A percentile compares a stretch with the other conserved stretches of the same genome.
phyloP scores from a whole-genome alignment of 2,797 vertebrate genomes.

The Brachyrhaphis roseni region DNA sequence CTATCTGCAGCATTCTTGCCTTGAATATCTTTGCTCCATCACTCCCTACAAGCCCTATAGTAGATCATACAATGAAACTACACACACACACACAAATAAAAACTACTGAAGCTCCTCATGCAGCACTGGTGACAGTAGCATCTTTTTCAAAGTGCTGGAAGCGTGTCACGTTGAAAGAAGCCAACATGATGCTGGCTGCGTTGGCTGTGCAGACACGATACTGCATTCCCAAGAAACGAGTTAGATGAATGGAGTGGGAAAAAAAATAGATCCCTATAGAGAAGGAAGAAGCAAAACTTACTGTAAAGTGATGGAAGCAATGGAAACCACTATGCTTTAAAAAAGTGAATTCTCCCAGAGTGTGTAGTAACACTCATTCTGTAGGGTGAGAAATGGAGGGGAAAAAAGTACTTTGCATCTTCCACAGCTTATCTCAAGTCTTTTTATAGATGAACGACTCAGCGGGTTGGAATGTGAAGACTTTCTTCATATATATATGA shows the following conservation, averaged over 20 bases:
- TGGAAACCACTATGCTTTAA: slow-evolving; percentile 45
- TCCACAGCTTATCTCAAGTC: slow-evolving; percentile 66
- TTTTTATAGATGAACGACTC: slow-evolving; percentile 71
- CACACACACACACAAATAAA: slow-evolving; percentile 27
- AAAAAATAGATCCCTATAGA: slow-evolving; percentile 60
- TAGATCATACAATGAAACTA: slow-evolving; percentile 50
- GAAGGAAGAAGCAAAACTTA: slow-evolving; percentile 55
- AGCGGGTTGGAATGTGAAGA: slow-evolving; percentile 59
- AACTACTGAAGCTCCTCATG: slow-evolving; percentile 57
- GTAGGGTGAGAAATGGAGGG: slow-evolving; percentile 13
- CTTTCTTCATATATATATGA: slow-evolving; percentile 1
- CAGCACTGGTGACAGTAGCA: slow-evolving; percentile 60
- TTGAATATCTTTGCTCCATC: slow-evolving; percentile 67
- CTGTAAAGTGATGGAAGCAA: slow-evolving; percentile 57
- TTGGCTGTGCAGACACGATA: slow-evolving; percentile 64
- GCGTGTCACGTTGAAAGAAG: slow-evolving; percentile 58
- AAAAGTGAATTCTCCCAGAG: slow-evolving; percentile 39
- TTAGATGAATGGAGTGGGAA: slow-evolving; percentile 62
- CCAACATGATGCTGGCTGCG: slow-evolving; percentile 66
- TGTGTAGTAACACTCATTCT: slow-evolving; percentile 45
- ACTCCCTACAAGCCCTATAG: slow-evolving; percentile 67
- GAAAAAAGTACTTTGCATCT: slow-evolving; percentile 59
- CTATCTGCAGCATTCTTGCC: slow-evolving; percentile 32
- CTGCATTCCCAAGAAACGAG: slow-evolving; percentile 66
- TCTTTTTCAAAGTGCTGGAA: slow-evolving; percentile 67